A percentile compares a stretch with the other conserved stretches of the same genome.
These are phyloP conservation scores for Branchipolynoe longqiensis DNA, from an alignment of 2,888 invertebrate species.

Conservation along the genomic window DNA sequence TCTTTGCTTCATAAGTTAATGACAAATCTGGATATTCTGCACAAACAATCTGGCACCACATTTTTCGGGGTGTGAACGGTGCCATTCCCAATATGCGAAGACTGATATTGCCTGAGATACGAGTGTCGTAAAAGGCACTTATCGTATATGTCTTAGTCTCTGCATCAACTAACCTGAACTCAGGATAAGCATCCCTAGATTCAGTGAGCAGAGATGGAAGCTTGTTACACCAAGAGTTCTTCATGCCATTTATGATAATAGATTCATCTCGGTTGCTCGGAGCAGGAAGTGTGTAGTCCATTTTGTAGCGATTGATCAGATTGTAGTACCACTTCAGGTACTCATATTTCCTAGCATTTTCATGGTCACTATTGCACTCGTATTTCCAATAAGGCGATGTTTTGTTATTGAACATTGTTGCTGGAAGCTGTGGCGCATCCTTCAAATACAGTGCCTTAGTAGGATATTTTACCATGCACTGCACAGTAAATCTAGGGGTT, in stretches of 20 bases:
- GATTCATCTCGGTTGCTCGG: not conserved
- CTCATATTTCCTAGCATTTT: not conserved
- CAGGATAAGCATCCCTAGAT: not conserved
- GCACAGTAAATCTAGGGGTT: too few species aligned
- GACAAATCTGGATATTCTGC: not conserved
- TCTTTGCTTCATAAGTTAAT: not conserved
- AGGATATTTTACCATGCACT: not conserved
- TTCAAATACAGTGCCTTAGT: not conserved
- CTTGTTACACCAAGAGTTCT: not conserved
- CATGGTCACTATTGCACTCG: not conserved
- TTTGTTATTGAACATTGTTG: not conserved
- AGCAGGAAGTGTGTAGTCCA: not conserved
- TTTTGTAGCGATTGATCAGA: not conserved
- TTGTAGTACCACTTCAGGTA: not conserved
- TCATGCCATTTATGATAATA: not conserved
- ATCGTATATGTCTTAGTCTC: not conserved
- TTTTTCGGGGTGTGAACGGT: not conserved
- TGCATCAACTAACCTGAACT: not conserved
- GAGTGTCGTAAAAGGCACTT: not conserved
- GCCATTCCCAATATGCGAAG: not conserved
- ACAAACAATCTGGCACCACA: not conserved
- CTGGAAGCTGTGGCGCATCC: not conserved
- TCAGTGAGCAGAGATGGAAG: not conserved
- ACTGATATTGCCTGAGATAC: not conserved
- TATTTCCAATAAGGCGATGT: not conserved